A percentile compares a stretch with the other conserved stretches of the same genome.
Evolutionary conservation across 2,797 vertebrate species (phyloP).

Genomic region (Sciaenops ocellatus): DNA sequence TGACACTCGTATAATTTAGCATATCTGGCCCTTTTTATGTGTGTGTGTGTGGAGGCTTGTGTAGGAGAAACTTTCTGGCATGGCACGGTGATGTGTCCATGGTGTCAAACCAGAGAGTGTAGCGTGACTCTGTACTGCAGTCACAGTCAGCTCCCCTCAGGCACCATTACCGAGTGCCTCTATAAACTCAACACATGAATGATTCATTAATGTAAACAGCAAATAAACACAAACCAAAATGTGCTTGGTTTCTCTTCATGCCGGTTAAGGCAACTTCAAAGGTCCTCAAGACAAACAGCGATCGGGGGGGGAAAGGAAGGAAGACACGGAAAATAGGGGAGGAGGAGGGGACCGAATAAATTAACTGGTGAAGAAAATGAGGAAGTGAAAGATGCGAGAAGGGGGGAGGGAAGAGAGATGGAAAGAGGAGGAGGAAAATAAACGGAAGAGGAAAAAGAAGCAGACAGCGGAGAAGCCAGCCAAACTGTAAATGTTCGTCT

Average conservation of each 20-base stretch:
- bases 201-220: constrained; percentile 70
- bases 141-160: constrained; percentile 55
- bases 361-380: constrained; percentile 20
- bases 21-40: constrained; percentile 16
- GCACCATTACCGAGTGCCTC: constrained; percentile 56
- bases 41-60: constrained; percentile 6
- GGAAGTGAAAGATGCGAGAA: constrained; percentile 11
- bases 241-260: constrained; percentile 49
- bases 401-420: neutral
- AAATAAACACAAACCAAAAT: constrained; percentile 58
- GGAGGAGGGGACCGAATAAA: constrained; percentile 32
- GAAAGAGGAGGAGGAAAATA: constrained; percentile 5
- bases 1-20: constrained; percentile 53
- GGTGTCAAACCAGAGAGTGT: constrained; percentile 50
- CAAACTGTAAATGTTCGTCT: constrained; percentile 45
- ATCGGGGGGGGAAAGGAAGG: constrained; percentile 1
- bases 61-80: constrained; percentile 29
- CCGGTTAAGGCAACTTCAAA: constrained; percentile 58
- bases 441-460: constrained; percentile 5
- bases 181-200: constrained; percentile 65
- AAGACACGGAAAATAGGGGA: constrained; percentile 16
- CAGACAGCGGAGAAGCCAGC: constrained; percentile 18
- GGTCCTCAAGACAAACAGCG: constrained; percentile 47
- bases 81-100: constrained; percentile 39
- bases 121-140: constrained; percentile 51